Percentiles rank a stretch among this genome's conserved stretches.
Conservation (phyloP, 2,888 invertebrate species). For the Dryobota labecula region DNA sequence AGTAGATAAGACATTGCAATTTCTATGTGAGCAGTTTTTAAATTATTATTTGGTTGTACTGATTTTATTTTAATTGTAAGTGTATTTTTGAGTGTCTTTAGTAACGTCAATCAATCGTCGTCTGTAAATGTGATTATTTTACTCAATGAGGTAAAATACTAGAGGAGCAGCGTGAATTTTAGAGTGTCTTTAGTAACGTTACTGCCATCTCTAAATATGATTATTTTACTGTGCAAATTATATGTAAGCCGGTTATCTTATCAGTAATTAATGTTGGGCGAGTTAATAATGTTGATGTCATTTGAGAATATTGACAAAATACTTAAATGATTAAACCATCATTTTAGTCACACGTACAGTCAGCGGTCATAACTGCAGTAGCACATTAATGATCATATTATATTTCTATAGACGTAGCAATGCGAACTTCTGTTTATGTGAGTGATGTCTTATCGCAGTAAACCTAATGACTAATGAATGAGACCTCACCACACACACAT, state of each 20-base stretch:
- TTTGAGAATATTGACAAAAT: neutral
- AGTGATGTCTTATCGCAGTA: too few species aligned
- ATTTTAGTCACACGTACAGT: neutral
- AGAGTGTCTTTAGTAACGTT: too few species aligned
- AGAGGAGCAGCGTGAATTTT: too few species aligned
- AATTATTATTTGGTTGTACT: neutral
- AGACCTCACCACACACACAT: too few species aligned
- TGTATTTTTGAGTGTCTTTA: neutral
- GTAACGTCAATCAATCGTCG: neutral
- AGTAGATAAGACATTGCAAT: conserved; percentile 9
- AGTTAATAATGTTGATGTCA: neutral
- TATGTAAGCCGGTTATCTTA: conserved; percentile 24
- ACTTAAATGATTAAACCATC: conserved; percentile 5
- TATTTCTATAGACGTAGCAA: too few species aligned
- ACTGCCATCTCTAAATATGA: too few species aligned
- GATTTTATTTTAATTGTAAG: conserved; percentile 6
- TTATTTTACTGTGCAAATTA: conserved; percentile 1
- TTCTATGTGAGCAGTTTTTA: neutral
- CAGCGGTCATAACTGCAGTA: too few species aligned
- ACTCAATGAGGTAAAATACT: too few species aligned
- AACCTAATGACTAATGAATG: too few species aligned
- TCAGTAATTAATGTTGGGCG: conserved; percentile 10
- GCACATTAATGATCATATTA: too few species aligned
- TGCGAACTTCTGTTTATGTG: too few species aligned
- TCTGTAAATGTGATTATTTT: conserved; percentile 12